Evolutionary conservation across 2,113 vertebrate genomes (phyloP).

Genomic region (Egretta garzetta): DNA sequence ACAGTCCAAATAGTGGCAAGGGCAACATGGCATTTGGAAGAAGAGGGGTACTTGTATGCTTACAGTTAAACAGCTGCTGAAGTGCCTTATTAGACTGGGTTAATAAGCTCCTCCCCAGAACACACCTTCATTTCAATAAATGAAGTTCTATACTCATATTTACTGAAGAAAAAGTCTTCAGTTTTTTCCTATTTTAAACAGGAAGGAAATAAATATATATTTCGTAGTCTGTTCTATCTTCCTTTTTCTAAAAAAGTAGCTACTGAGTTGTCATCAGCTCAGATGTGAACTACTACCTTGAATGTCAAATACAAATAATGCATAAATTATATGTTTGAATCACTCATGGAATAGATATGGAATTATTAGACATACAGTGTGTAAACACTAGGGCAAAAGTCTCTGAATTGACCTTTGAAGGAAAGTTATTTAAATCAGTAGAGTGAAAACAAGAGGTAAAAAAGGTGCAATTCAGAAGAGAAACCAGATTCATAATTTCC

Average conservation of each 20-base stretch:
- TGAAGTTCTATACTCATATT: neutral
- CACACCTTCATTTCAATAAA: neutral
- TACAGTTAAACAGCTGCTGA: neutral
- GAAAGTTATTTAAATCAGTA: slow-evolving; percentile 26
- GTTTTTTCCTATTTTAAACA: neutral
- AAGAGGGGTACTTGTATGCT: neutral
- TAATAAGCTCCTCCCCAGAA: neutral
- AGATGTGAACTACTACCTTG: neutral
- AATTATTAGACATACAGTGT: slow-evolving; percentile 37
- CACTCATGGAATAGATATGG: slow-evolving; percentile 39
- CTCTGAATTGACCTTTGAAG: slow-evolving; percentile 28
- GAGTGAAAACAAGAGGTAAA: slow-evolving; percentile 23
- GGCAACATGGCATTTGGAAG: neutral
- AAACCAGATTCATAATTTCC: neutral
- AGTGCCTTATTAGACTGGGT: neutral
- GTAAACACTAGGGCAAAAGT: slow-evolving; percentile 38
- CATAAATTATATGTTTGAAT: slow-evolving; percentile 38
- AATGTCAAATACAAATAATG: neutral
- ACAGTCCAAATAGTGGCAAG: neutral
- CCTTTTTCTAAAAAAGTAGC: neutral
- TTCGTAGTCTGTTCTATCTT: neutral
- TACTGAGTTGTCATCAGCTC: neutral
- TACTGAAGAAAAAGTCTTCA: neutral
- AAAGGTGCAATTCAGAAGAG: neutral
- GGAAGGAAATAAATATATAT: neutral